Evolutionary conservation across 2,113 vertebrate genomes (phyloP), one percentile per base, ranked within the genome.

Genomic region (Aspiorhynchus laticeps): DNA sequence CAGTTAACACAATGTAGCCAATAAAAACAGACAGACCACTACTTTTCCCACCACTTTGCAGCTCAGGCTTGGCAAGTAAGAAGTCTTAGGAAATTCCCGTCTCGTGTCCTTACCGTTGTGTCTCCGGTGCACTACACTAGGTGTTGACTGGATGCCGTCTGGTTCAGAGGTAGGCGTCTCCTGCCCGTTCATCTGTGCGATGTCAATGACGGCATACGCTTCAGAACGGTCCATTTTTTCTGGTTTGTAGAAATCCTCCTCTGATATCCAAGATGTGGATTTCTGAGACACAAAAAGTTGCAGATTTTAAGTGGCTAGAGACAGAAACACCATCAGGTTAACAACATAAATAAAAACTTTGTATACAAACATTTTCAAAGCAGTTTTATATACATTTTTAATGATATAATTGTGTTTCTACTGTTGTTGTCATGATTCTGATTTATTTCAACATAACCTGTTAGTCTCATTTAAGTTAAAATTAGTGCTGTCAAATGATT

Each of bases 241-340:
- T 78, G 97, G 95, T 87, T 96, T 96, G 91, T 96, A 96, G 92
- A 99, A 96, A 87, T 99, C 98, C 11, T 98, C 98, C 15, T 98
- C 97, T 0, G 97, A 98, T 91, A 99, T 98, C 98, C 98, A 99
- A 86, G 95, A 97, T 36, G 82, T 93, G 38, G 92, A 93, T 87
- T 96, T 94, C 97, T 97, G 85, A 84, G 80, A 4, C 71, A 82
- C 3, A 75, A 41, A 74, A n/a, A 61, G 24, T 24, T 61, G 56
- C 2, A 74, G 17, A 71, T 71, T 71, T 33, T 19, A 67, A 17
- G 11, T 48, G 12, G 46, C 46, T 48, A 14, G 51, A 53, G 51
- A 53, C 6, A 0, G 17, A 51, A 15, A 51, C 48, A 51, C 14
- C 15, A 15, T 56, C 53, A 56, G 53, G 17, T 56, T 56, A 56